Evolutionary conservation across 2,888 invertebrate species (phyloP).

Genomic region (Trichopoda pennipes): DNA sequence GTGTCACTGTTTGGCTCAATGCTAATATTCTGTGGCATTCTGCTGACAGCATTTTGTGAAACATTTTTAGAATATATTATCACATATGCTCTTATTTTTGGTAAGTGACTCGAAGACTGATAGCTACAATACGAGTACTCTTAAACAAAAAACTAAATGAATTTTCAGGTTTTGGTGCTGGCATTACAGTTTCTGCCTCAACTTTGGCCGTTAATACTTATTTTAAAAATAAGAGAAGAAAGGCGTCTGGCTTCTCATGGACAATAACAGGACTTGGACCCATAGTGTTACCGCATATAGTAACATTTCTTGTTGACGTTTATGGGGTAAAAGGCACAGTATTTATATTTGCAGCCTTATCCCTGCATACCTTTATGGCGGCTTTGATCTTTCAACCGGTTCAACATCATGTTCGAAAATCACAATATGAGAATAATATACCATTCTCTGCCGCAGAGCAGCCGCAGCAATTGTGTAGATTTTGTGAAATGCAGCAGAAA

Average conservation of each 20-base stretch:
- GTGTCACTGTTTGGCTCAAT: slow-evolving; percentile 85
- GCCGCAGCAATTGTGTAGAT: slow-evolving; percentile 73
- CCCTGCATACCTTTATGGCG: slow-evolving; percentile 86
- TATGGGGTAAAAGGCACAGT: slow-evolving; percentile 87
- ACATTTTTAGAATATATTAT: slow-evolving; percentile 85
- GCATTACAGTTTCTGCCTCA: slow-evolving; percentile 86
- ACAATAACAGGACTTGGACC: slow-evolving; percentile 88
- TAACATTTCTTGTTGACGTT: slow-evolving; percentile 83
- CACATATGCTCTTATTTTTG: slow-evolving; percentile 86
- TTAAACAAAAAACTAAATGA: not conserved
- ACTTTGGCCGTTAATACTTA: slow-evolving; percentile 88
- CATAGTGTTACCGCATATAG: slow-evolving; percentile 87
- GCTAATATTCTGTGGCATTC: slow-evolving; percentile 83
- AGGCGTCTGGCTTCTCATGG: slow-evolving; percentile 88
- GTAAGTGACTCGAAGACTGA: slow-evolving; percentile 80
- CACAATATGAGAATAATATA: not conserved
- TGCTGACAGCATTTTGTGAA: slow-evolving; percentile 84
- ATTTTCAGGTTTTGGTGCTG: slow-evolving; percentile 82
- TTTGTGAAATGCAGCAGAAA: slow-evolving; percentile 75
- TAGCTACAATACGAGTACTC: not conserved
- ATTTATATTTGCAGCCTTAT: slow-evolving; percentile 85
- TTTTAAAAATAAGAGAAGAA: slow-evolving; percentile 86
- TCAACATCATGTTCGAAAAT: slow-evolving; percentile 84
- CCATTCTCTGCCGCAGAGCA: slow-evolving; percentile 58
- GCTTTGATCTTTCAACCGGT: slow-evolving; percentile 88